Evolutionary conservation across 1,140 invertebrate genomes (phyloP).

Genomic region (Zaprionus inermis): DNA sequence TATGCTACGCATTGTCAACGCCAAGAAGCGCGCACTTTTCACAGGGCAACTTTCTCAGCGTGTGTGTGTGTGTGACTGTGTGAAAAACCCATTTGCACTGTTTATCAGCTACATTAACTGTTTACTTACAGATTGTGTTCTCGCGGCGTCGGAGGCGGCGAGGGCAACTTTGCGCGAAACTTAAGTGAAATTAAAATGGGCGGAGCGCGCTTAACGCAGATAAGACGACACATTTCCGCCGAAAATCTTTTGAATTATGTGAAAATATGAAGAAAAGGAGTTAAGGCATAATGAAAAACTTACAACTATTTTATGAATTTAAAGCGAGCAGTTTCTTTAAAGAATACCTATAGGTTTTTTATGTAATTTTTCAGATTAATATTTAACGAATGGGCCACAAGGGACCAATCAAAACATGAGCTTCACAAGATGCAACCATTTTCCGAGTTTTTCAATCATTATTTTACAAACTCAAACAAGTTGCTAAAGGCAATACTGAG

Average conservation of each 20-base stretch:
- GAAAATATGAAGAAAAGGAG: not conserved
- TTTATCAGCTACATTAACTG: conserved; percentile 38
- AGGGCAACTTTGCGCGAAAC: conserved; percentile 11
- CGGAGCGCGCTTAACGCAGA: not conserved
- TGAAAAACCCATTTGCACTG: conserved; percentile 32
- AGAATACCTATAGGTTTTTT: not conserved
- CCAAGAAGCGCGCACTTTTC: conserved; percentile 10
- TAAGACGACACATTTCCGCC: not conserved
- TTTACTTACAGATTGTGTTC: conserved; percentile 20
- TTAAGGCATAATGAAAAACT: not conserved
- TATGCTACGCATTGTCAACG: conserved; percentile 45
- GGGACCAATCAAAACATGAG: not conserved
- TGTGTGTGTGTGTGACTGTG: conserved; percentile 19
- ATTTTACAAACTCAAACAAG: not conserved
- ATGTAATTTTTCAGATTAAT: too few species aligned
- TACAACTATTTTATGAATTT: not conserved
- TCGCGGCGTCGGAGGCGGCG: not conserved
- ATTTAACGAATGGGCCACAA: too few species aligned
- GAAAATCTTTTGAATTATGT: not conserved
- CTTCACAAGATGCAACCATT: too few species aligned
- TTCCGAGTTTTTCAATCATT: not conserved
- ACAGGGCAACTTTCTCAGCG: not conserved
- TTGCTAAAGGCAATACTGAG: not conserved
- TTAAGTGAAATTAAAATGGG: conserved; percentile 12
- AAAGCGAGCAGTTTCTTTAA: not conserved